A percentile compares a stretch with the other conserved stretches of the same genome.
phyloP scores from a whole-genome alignment of 2,797 vertebrate species.

The Florisuga fusca region DNA sequence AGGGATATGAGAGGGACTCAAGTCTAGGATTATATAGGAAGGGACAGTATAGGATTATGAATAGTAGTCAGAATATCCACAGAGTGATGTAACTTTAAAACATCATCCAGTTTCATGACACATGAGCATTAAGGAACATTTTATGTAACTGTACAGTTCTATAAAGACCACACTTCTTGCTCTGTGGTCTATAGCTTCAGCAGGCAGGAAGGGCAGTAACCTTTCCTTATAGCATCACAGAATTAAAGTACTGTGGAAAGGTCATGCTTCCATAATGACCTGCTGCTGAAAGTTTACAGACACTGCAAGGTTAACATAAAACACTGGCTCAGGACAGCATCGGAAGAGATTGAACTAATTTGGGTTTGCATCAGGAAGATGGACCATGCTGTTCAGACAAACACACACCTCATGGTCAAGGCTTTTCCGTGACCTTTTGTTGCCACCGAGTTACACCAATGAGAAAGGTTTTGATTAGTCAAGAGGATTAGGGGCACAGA shows the following conservation, averaged over 20 bases:
- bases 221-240: neutral
- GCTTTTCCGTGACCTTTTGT: constrained; percentile 32
- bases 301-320: constrained; percentile 3
- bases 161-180: neutral
- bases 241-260: neutral
- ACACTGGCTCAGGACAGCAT: neutral
- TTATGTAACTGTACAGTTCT: neutral
- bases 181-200: neutral
- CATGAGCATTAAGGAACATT: neutral
- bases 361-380: neutral
- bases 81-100: neutral
- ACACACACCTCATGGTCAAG: constrained; percentile 23
- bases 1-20: neutral
- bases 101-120: neutral
- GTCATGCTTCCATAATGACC: neutral
- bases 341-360: neutral
- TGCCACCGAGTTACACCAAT: neutral
- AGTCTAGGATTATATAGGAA: no score
- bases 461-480: constrained; percentile 19
- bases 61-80: neutral
- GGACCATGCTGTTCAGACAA: neutral
- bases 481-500: constrained; percentile 13
- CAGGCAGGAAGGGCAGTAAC: neutral
- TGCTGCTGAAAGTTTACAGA: constrained; percentile 1
- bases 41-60: neutral